A percentile compares a stretch with the other conserved stretches of the same genome.
phyloP scores from a whole-genome alignment of 2,888 invertebrate species.

The Petrolisthes manimaculis region DNA sequence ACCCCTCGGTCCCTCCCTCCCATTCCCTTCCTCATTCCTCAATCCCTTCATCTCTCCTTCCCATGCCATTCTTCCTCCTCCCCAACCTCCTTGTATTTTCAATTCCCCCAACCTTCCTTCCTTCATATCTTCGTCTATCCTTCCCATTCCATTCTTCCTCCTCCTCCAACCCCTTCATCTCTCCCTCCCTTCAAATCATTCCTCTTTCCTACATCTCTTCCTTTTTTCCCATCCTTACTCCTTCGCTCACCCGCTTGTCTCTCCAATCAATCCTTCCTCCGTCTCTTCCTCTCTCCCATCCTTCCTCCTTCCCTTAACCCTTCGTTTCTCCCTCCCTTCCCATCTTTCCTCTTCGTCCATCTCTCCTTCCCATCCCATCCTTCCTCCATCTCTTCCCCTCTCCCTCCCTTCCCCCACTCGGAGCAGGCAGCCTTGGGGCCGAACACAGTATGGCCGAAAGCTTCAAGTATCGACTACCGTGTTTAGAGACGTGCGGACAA shows the following conservation, averaged over 20 bases:
- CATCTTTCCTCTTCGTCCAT: background rate
- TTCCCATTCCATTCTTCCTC: background rate
- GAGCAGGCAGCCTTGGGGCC: background rate
- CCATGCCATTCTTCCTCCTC: background rate
- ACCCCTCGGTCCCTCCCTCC: background rate
- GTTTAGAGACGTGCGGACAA: conserved; percentile 3
- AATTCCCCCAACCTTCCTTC: background rate
- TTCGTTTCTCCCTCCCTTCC: conserved; percentile 4
- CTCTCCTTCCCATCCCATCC: background rate
- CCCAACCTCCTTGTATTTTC: background rate
- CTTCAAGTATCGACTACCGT: background rate
- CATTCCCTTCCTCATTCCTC: background rate
- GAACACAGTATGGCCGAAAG: conserved; percentile 11
- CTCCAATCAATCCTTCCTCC: too few relatives aligned
- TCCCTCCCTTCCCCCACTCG: background rate
- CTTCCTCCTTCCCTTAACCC: conserved; percentile 10
- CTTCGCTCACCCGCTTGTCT: background rate
- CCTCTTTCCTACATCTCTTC: background rate
- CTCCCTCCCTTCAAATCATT: background rate
- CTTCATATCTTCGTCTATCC: background rate
- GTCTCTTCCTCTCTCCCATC: background rate
- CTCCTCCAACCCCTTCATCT: background rate
- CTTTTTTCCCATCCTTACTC: background rate
- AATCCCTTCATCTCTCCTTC: background rate
- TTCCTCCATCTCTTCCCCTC: background rate